Evolutionary conservation across 2,888 invertebrate species (phyloP), one percentile per base, ranked within the genome.

Genomic region (Sylvicola fuscatus): DNA sequence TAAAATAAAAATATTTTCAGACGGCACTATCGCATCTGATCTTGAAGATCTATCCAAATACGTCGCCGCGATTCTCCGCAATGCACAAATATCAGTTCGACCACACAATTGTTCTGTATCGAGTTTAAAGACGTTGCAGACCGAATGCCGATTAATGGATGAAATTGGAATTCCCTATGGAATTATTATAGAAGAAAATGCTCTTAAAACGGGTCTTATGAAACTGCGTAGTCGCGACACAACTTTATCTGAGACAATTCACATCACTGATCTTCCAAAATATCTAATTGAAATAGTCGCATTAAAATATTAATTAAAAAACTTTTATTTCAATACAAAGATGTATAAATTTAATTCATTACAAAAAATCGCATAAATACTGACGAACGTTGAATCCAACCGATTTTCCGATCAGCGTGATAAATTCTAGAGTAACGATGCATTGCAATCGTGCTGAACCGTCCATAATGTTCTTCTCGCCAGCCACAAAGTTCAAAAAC

Each of bases 401-500:
- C 34, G 72, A 74, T 49, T 74, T 79, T 2, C 84, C 72, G 30
- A 92, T 70, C 3, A 73, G 68, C 13, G 70, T 62, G 36, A 87
- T 76, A 48, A 86, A 83, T 46, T 87, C 83, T 29, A 79, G 70
- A 12, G 77, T 72, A 3, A 86, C 79, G 17, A 80, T 75, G 54
- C 90, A 90, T 53, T 86, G 87, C 47, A 83, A 80, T 49, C 83
- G 84, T 1, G 83, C 78, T 1, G 73, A 68, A 42, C 87, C 82
- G 27, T 59, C 59, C 47, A 58, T 52, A 17, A 89, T 64, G 49
- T 72, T 72, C 40, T 69, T 71, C 46, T 77, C 78, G 34, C 78
- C 78, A 2, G 72, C 71, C 0, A 77, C 67, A 2, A 64, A 64
- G 8, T 75, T 66, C 35, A 92, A 61, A 28, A 92, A 60, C 47